phyloP scores from a whole-genome alignment of 2,113 vertebrate species.

The Pyxicephalus adspersus region DNA sequence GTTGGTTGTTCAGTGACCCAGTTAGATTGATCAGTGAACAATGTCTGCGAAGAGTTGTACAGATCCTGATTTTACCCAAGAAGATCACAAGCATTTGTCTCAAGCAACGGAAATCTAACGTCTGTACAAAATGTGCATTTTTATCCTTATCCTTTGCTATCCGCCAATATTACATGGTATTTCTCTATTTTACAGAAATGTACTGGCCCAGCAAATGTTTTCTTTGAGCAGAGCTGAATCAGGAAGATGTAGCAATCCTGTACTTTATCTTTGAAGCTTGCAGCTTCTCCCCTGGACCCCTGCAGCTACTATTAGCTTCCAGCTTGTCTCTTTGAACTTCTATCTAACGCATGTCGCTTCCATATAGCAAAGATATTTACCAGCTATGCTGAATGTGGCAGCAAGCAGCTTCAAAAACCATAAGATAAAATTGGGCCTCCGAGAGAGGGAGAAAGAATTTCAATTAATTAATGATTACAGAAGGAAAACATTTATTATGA shows the following conservation, averaged over 20 bases:
- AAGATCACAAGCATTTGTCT: too few relatives aligned
- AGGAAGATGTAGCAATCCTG: background rate
- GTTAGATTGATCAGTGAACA: too few relatives aligned
- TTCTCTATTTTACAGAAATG: background rate
- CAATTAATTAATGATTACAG: slow-evolving; percentile 20
- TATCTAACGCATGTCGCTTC: slow-evolving; percentile 9
- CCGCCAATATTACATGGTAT: background rate
- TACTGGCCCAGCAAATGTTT: background rate
- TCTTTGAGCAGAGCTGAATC: background rate
- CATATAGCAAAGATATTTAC: slow-evolving; percentile 16
- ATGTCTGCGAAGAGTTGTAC: too few relatives aligned
- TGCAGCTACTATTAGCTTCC: slow-evolving; percentile 41
- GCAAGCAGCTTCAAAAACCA: slow-evolving; percentile 1
- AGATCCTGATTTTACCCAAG: too few relatives aligned
- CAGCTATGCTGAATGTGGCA: slow-evolving; percentile 2
- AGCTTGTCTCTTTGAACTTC: slow-evolving; percentile 39
- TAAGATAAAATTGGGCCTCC: slow-evolving; percentile 12
- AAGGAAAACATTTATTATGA: slow-evolving; percentile 14
- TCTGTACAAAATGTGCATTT: too few relatives aligned
- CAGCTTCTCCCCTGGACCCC: slow-evolving; percentile 22
- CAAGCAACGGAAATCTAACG: too few relatives aligned
- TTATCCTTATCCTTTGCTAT: background rate
- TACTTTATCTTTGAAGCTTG: slow-evolving; percentile 26
- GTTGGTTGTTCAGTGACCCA: too few relatives aligned
- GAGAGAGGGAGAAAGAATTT: background rate